These are phyloP conservation scores for Epinotia brunnichana DNA, from an alignment of 2,888 invertebrate genomes.

Conservation along the genomic window DNA sequence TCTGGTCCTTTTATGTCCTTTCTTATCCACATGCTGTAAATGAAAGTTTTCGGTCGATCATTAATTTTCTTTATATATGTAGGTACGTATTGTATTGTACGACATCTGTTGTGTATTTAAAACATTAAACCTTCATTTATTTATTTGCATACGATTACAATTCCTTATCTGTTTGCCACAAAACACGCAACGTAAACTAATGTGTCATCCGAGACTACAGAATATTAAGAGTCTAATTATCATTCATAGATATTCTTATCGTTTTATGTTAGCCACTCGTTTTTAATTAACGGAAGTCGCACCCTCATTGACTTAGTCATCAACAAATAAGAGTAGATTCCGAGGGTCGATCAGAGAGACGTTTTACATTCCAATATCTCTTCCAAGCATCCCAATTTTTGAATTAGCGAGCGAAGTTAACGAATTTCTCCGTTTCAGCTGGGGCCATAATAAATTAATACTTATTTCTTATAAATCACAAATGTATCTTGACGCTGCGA, in stretches of 20 bases:
- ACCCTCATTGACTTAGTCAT: background rate
- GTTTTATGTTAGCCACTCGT: background rate
- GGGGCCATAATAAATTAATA: too few relatives aligned
- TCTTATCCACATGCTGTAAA: background rate
- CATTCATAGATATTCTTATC: conserved; percentile 7
- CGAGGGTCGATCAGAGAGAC: background rate
- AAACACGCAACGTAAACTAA: background rate
- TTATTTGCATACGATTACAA: background rate
- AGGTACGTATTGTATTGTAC: background rate
- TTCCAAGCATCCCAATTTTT: too few relatives aligned
- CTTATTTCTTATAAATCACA: too few relatives aligned
- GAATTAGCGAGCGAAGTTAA: too few relatives aligned
- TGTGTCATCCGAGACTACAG: background rate
- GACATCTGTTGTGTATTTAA: background rate
- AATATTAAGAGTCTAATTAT: background rate
- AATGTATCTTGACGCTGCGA: too few relatives aligned
- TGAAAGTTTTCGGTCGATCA: background rate
- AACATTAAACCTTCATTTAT: background rate
- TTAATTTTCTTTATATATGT: background rate
- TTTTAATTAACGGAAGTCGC: conserved; percentile 13
- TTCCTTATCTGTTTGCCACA: background rate
- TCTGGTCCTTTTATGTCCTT: background rate
- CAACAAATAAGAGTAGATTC: background rate
- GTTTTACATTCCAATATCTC: too few relatives aligned
- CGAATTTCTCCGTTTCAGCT: too few relatives aligned